A percentile compares a stretch with the other conserved stretches of the same genome.
Evolutionary conservation across 2,888 invertebrate genomes (phyloP).

Genomic region (Cataglyphis livida): DNA sequence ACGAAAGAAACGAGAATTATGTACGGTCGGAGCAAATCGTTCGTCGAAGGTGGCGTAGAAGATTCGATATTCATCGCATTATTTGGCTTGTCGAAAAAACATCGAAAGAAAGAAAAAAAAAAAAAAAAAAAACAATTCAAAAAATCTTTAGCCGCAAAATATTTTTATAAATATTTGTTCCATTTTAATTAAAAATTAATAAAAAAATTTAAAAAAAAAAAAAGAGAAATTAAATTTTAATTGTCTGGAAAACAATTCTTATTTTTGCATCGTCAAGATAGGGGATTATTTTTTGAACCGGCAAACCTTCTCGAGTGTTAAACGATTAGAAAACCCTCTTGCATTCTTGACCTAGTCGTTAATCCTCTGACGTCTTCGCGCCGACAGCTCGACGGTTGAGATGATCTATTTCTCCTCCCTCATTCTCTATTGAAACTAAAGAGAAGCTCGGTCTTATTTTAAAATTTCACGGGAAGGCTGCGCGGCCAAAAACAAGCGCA

Average conservation of each 20-base stretch:
- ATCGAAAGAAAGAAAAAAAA: background rate
- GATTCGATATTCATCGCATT: conserved; percentile 16
- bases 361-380: conserved; percentile 66
- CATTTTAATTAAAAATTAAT: background rate
- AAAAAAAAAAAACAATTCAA: background rate
- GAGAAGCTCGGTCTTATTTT: conserved; percentile 57
- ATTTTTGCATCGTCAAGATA: background rate
- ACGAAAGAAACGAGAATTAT: conserved; percentile 70
- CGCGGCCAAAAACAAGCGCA: conserved; percentile 46
- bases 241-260: background rate
- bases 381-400: conserved; percentile 59
- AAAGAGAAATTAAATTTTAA: background rate
- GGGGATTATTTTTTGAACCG: background rate
- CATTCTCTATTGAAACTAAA: conserved; percentile 15
- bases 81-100: background rate
- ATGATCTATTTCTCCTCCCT: conserved; percentile 69
- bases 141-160: background rate
- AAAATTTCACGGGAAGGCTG: conserved; percentile 55
- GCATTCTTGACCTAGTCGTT: conserved; percentile 75
- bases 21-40: conserved; percentile 44
- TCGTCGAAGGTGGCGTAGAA: conserved; percentile 1
- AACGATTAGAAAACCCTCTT: conserved; percentile 67
- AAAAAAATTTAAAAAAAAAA: background rate
- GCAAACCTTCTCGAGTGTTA: background rate
- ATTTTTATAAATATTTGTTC: background rate